Evolutionary conservation across 2,113 vertebrate genomes (phyloP), one percentile per base, ranked within the genome.

Genomic region (Corythoichthys haematopterus): DNA sequence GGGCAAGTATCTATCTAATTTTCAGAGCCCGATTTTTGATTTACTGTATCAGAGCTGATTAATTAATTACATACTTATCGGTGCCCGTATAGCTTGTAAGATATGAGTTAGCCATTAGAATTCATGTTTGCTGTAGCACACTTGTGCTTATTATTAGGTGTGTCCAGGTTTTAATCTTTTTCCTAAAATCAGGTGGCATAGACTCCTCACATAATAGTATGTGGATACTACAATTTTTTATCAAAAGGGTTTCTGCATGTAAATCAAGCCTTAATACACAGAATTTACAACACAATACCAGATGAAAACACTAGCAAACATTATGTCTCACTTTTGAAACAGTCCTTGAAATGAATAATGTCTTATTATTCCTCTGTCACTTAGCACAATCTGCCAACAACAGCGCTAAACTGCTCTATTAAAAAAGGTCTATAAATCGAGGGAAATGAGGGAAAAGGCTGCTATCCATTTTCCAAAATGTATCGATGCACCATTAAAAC

Each of bases 401-500:
- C 65, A 72, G 72, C 60, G 48, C 50, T 1, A 36, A 58, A 77
- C 74, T 47, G 66, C 71, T 80, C 65, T 16, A 59, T 56, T 69
- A 70, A 70, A 59, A 7, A 9, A 40, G 4, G 35, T 58, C 65
- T 55, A 72, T 83, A 79, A 81, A 85, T 80, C 82, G 80, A 71
- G 20, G 20, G 77, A 65, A 65, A 64, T 71, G 36, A 60, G 38
- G 60, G 72, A 63, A 58, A 46, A 56, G 53, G 72, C 62, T 48
- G 69, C 77, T 69, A 66, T 85, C 84, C 60, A 65, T 85, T 80
- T 81, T 66, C 48, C 63, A 71, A 73, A 81, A 85, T 69, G 53
- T 69, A 82, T 90, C 78, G 79, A 81, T 81, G 75, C 81, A 64
- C 70, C 70, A 72, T 48, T 66, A 71, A 74, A 77, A 76, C 71